phyloP scores from a whole-genome alignment of 2,888 invertebrate genomes.

The Pachycephus smyrnensis region DNA sequence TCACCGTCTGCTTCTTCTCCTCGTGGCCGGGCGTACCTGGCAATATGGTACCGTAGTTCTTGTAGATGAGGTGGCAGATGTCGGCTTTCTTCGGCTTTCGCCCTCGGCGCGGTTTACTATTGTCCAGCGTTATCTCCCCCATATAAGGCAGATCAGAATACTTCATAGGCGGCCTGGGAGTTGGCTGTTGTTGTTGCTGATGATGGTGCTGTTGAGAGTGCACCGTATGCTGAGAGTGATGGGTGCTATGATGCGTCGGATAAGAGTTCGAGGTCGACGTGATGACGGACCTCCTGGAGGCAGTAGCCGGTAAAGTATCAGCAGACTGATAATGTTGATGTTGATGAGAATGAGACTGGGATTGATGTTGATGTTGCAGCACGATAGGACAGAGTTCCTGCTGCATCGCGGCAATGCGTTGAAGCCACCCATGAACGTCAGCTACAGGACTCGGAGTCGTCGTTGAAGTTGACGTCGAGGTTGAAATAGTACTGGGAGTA shows the following conservation, averaged over 20 bases:
- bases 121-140: conserved; percentile 92
- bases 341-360: conserved; percentile 17
- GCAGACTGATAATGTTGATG: conserved; percentile 5
- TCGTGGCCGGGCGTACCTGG: conserved; percentile 78
- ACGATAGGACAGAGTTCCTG: conserved; percentile 67
- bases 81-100: conserved; percentile 93
- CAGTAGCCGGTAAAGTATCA: conserved; percentile 23
- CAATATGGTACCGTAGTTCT: conserved; percentile 89
- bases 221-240: conserved; percentile 8
- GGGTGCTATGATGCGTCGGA: conserved; percentile 23
- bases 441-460: conserved; percentile 51
- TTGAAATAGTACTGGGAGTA: conserved; percentile 28
- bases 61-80: conserved; percentile 91
- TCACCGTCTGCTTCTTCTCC: conserved; percentile 47
- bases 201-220: conserved; percentile 34
- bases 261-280: conserved; percentile 52
- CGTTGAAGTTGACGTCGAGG: conserved; percentile 38
- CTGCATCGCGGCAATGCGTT: conserved; percentile 80
- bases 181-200: conserved; percentile 46
- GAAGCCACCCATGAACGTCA: conserved; percentile 75
- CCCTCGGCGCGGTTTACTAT: conserved; percentile 87
- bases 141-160: conserved; percentile 90
- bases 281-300: conserved; percentile 56
- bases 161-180: conserved; percentile 69
- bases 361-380: conserved; percentile 20